Evolutionary conservation across 2,888 invertebrate species (phyloP), one percentile per base, ranked within the genome.

Genomic region (Micropterix aruncella): DNA sequence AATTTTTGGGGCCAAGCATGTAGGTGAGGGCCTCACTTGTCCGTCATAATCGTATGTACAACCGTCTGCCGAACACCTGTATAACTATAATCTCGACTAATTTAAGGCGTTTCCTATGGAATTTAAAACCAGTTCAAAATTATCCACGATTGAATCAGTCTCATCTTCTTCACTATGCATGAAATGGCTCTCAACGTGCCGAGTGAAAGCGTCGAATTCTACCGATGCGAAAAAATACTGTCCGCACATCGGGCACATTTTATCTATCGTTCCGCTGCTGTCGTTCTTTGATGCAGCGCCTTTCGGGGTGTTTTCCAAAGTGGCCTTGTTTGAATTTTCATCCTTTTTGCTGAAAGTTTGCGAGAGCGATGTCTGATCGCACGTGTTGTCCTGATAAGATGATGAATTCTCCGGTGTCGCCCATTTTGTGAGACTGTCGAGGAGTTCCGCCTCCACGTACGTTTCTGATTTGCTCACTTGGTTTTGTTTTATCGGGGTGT

Each of bases 111-210:
- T 60, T 2, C 63, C 62, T 9, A 66, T 61, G 1, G 60, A 52
- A 50, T 62, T 60, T 2, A 61, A 60, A 38, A 72, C 57, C 46
- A 71, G 64, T 52, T 77, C 75, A 58, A 67, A 73, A 55, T 73
- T 72, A 18, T 73, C 70, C 43, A 66, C 63, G 36, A 71, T 58
- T 41, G 72, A 73, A 53, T 76, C 75, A 5, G 58, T 48, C 47
- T 75, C 74, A 47, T 75, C 74, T 44, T 59, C 60, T 27, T 79
- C 77, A 51, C 77, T 74, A n/a, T n/a, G n/a, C 45, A 73, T 63
- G 59, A 88, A 88, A 65, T 88, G 88, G 53, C 70, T 75, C 59
- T 86, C 78, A 18, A 89, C 88, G 62, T 89, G 88, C 46, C 77
- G 66, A 50, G 81, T 78, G 56, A 87, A 87, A 40, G 74, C 72